phyloP scores from a whole-genome alignment of 23 tunicate genomes.

The Ascidia mentula region DNA sequence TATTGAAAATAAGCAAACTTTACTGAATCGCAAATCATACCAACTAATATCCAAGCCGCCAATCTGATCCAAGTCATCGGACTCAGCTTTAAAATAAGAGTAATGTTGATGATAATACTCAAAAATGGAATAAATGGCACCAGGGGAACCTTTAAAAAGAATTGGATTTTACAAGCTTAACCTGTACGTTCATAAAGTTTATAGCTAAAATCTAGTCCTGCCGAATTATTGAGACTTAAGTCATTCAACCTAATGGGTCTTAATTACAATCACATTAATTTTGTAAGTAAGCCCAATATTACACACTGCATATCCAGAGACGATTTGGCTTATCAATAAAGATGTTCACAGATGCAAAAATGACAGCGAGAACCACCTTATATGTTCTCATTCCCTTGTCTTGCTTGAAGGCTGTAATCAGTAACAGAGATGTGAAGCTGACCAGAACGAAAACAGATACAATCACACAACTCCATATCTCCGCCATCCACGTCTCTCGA shows the following conservation, averaged over 20 bases:
- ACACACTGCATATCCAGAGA: too few relatives aligned
- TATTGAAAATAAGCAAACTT: neutral
- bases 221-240: neutral
- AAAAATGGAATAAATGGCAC: constrained; percentile 65
- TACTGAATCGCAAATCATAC: too few relatives aligned
- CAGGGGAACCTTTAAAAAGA: constrained; percentile 58
- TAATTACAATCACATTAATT: too few relatives aligned
- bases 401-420: constrained; percentile 37
- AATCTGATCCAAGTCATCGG: constrained; percentile 70
- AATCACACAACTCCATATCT: constrained; percentile 44
- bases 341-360: too few relatives aligned
- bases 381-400: constrained; percentile 48
- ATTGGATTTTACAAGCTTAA: too few relatives aligned
- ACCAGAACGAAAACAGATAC: constrained; percentile 15
- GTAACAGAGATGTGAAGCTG: neutral
- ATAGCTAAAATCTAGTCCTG: too few relatives aligned
- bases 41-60: constrained; percentile 47
- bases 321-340: too few relatives aligned
- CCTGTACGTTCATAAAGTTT: too few relatives aligned
- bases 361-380: too few relatives aligned
- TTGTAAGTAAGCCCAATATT: too few relatives aligned
- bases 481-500: too few relatives aligned
- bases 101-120: constrained; percentile 63
- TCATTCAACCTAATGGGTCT: too few relatives aligned
- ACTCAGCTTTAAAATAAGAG: constrained; percentile 42